Percentiles rank a stretch among this genome's conserved stretches.
Evolutionary conservation across 2,888 invertebrate genomes (phyloP).

Genomic region (Polia nebulosa): DNA sequence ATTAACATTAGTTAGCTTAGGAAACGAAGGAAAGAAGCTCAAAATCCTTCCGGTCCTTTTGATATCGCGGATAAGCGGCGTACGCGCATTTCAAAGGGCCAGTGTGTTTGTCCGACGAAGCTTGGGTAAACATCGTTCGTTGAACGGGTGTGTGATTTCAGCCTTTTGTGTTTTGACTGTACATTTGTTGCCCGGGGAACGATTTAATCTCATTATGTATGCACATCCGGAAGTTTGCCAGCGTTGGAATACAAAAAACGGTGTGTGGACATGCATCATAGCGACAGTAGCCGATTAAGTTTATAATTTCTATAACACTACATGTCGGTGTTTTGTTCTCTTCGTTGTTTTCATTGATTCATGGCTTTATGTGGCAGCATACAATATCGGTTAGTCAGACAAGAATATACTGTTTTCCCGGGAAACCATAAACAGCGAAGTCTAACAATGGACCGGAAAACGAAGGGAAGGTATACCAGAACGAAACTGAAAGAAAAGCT

Average conservation of each 20-base stretch:
- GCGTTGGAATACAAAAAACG: conserved; percentile 49
- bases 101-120: conserved; percentile 79
- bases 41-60: conserved; percentile 88
- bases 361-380: conserved; percentile 22
- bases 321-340: conserved; percentile 27
- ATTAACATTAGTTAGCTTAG: conserved; percentile 71
- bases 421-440: conserved; percentile 49
- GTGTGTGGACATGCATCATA: conserved; percentile 24
- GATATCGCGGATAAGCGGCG: conserved; percentile 79
- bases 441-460: conserved; percentile 42
- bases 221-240: conserved; percentile 76
- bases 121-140: conserved; percentile 85
- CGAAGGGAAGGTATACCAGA: conserved; percentile 4
- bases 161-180: conserved; percentile 79
- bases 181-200: conserved; percentile 69
- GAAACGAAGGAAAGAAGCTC: conserved; percentile 69
- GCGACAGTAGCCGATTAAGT: conserved; percentile 48
- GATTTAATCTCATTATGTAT: conserved; percentile 80
- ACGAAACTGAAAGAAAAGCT: conserved; percentile 23
- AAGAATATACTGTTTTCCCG: conserved; percentile 30
- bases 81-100: conserved; percentile 81
- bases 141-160: conserved; percentile 80
- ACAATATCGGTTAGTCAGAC: conserved; percentile 24
- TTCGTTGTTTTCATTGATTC: conserved; percentile 33
- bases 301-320: conserved; percentile 50